These are phyloP conservation scores for Sus scrofa DNA, from an alignment of 2,113 vertebrate genomes.

Conservation along the genomic window T2T-Sscrofa CM000819.6:43255001-43255500, in stretches of 20 bases:
- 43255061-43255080: not conserved
- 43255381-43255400: no score
- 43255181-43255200: not conserved
- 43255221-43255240: not conserved
- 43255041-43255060: not conserved
- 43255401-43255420: no score
- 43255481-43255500: no score
- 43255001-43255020: not conserved
- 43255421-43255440: no score
- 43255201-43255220: not conserved
- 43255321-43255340: not conserved
- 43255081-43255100: slow-evolving; percentile 1
- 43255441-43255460: no score
- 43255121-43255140: not conserved
- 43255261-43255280: not conserved
- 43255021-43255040: not conserved
- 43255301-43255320: not conserved
- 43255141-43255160: not conserved
- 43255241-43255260: not conserved
- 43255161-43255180: not conserved
- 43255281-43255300: not conserved
- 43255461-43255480: no score
- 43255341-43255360: no score
- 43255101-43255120: not conserved
- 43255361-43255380: no score